Evolutionary conservation across 2,113 vertebrate species (phyloP), one percentile per base, ranked within the genome.

Genomic region (Pseudorhombus dupliciocellatus): DNA sequence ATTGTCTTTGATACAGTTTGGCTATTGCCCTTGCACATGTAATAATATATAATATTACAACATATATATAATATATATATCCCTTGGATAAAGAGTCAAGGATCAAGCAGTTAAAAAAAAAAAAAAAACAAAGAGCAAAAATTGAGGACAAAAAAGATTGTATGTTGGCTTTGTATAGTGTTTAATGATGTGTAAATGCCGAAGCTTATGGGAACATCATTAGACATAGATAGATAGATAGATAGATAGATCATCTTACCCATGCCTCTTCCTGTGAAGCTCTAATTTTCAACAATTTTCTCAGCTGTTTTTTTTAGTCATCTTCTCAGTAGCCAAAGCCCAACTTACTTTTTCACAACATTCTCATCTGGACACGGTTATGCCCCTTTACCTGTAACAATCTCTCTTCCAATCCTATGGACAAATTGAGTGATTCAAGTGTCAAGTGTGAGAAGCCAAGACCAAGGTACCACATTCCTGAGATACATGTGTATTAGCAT

Each of bases 401-500:
- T 20, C 1, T 42, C 21, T 22, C 37, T n/a, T n/a, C n/a, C n/a
- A n/a, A n/a, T n/a, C n/a, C n/a, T 0, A 28, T 28, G 2, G 10
- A 53, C 8, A 34, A 24, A 26, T 5, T 20, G 7, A 59, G 20
- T 15, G 31, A 56, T 15, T 44, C 24, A 46, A 46, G 8, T 22
- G 21, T 63, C 20, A 25, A 61, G 26, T 60, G 24, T 18, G 1
- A 64, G 16, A 18, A 30, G 31, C 44, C 21, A 54, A 64, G 44
- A 54, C 54, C 42, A 9, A 30, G 22, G 52, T 14, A 10, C 28
- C n/a, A 1, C 26, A 15, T 24, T 59, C 42, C 40, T 48, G 16
- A 73, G 40, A 66, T 75, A 53, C 69, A 31, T 67, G 50, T 28
- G 58, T 30, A 81, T 82, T 72, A 85, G 62, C 77, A 79, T 84